Percentiles rank a stretch among this genome's conserved stretches.
Evolutionary conservation across 2,113 vertebrate species (phyloP).

Genomic region (Agelaius phoeniceus): DNA sequence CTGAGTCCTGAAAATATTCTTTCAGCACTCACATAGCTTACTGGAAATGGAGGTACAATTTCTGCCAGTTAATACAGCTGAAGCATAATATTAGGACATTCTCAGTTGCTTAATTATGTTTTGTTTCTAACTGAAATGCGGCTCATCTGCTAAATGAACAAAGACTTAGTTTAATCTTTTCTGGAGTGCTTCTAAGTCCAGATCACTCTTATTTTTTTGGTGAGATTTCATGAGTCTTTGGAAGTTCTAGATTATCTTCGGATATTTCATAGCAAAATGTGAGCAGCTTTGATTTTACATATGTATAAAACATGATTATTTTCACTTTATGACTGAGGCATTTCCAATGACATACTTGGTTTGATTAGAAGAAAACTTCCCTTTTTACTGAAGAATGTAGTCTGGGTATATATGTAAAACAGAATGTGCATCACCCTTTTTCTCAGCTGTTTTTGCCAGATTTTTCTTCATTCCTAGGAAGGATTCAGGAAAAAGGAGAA

Average conservation of each 20-base stretch:
- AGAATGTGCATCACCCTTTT: not conserved
- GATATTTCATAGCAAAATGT: not conserved
- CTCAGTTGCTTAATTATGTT: not conserved
- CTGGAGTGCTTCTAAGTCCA: not conserved
- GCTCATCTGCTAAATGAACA: conserved; percentile 21
- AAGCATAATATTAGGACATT: conserved; percentile 32
- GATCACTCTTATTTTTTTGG: not conserved
- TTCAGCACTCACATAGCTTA: conserved; percentile 24
- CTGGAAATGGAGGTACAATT: conserved; percentile 9
- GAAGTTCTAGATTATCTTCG: not conserved
- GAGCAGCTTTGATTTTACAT: not conserved
- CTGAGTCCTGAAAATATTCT: conserved; percentile 20
- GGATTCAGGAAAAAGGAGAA: not conserved
- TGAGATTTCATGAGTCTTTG: not conserved
- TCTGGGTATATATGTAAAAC: not conserved
- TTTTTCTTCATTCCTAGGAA: not conserved
- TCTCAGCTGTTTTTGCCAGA: not conserved
- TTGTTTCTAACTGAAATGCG: conserved; percentile 23
- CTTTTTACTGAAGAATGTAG: not conserved
- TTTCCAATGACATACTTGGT: not conserved
- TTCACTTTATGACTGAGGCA: not conserved
- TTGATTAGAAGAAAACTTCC: not conserved
- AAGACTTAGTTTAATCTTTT: not conserved
- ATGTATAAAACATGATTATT: not conserved
- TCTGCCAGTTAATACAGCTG: conserved; percentile 36